Evolutionary conservation across 2,888 invertebrate genomes (phyloP).

Genomic region (Rhamnusium bicolor): DNA sequence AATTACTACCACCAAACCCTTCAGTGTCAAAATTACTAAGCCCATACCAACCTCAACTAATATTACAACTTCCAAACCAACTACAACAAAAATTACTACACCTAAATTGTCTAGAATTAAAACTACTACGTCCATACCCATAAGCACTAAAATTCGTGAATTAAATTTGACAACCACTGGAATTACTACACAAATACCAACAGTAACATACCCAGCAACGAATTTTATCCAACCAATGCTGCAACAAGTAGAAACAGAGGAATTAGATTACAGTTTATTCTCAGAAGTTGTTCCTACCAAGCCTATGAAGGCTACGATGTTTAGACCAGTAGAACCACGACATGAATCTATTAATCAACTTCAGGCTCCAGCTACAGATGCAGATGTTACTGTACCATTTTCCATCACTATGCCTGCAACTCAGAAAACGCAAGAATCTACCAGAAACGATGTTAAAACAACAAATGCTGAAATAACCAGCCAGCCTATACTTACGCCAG

Average conservation of each 20-base stretch:
- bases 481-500: not conserved
- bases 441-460: not conserved
- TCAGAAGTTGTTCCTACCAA: slow-evolving; percentile 33
- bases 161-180: not conserved
- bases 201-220: not conserved
- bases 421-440: slow-evolving; percentile 8
- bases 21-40: not conserved
- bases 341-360: slow-evolving; percentile 56
- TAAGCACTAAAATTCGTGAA: not conserved
- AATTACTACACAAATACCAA: not conserved
- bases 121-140: not conserved
- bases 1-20: slow-evolving; percentile 7
- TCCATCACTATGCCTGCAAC: not conserved
- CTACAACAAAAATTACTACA: not conserved
- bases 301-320: slow-evolving; percentile 39
- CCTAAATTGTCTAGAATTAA: not conserved
- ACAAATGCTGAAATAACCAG: not conserved
- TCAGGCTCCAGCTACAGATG: slow-evolving; percentile 63
- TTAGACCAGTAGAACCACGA: slow-evolving; percentile 40
- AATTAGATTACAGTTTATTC: not conserved
- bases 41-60: not conserved
- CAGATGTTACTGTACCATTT: slow-evolving; percentile 54
- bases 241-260: not conserved
- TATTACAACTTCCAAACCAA: not conserved
- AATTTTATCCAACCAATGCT: not conserved